Evolutionary conservation across 2,113 vertebrate genomes (phyloP).

Genomic region (Nansenia antarctica): DNA sequence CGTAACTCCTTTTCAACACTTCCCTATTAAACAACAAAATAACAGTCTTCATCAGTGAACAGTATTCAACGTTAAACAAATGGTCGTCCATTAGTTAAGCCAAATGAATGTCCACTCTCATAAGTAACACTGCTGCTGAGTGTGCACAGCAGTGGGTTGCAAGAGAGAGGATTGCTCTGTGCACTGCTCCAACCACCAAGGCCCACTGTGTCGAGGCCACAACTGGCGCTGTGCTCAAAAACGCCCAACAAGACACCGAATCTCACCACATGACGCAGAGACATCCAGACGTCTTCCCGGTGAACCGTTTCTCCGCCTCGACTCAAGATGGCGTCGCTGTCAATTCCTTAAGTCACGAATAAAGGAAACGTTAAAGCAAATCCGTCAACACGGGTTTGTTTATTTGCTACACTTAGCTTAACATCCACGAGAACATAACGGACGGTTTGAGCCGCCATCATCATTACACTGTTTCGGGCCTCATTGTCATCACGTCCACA

Average conservation of each 20-base stretch:
- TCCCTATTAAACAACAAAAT: too few species aligned
- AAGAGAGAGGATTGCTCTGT: slow-evolving; percentile 59
- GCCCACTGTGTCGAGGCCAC: slow-evolving; percentile 52
- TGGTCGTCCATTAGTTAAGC: not conserved
- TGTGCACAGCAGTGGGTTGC: slow-evolving; percentile 71
- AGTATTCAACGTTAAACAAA: rapidly evolving
- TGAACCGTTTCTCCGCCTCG: not conserved
- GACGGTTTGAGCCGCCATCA: too few species aligned
- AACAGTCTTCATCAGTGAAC: not conserved
- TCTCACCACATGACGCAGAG: not conserved
- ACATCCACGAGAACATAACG: too few species aligned
- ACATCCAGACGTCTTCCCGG: not conserved
- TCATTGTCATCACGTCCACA: slow-evolving; percentile 72
- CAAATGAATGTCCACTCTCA: slow-evolving; percentile 45
- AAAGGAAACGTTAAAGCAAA: not conserved
- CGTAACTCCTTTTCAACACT: not conserved
- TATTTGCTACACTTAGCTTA: not conserved
- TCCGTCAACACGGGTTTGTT: not conserved
- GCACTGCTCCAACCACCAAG: slow-evolving; percentile 51
- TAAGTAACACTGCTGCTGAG: slow-evolving; percentile 70
- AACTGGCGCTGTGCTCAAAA: slow-evolving; percentile 46
- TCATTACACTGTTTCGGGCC: slow-evolving; percentile 59
- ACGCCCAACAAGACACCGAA: not conserved
- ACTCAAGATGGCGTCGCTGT: not conserved
- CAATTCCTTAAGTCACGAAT: not conserved